Base-by-base conservation (phyloP, 2,797 vertebrate genomes). In the Dipus sagitta region DNA sequence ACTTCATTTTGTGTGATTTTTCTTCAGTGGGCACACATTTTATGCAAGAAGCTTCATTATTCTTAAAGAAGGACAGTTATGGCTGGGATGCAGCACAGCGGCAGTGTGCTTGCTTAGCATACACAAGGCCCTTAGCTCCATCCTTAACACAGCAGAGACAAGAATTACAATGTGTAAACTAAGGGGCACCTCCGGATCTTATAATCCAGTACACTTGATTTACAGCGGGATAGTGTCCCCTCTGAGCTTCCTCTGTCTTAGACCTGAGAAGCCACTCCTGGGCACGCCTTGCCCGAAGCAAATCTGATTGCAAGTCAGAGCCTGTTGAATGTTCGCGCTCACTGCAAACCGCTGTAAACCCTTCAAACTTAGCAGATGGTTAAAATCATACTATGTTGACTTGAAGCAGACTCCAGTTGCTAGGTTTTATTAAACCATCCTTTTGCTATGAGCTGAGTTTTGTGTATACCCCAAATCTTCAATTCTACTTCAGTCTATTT, bases 371-470 rank as follows among this genome's bases (percentile, higher is more conserved):
- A 23, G 60, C 84, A 80, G 24, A 93, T 93, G 93, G 71, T 91
- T 94, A 76, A 94, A 94, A 91, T 65, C 81, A 79, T 54, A 79
- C 60, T 24, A 80, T 24, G 34, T 77, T 94, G 93, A 82, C n/a
- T 72, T 96, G 60, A 93, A 87, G 68, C 78, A 94, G 74, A 92
- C 30, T 87, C 38, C 52, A 47, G 42, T 42, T 10, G 32, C 52
- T 75, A 85, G 24, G 13, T 87, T 93, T 88, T 91, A 76, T 76
- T 72, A 90, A 93, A 70, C 62, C 30, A 54, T 72, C n/a, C 15
- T 88, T 88, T 96, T 87, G 28, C 87, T 78, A 0, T 34, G 32
- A 93, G 30, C 47, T 92, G 20, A 30, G 26, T 64, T 92, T 96
- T 38, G 28, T 71, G 89, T 14, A 65, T 0, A 71, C 38, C 71